phyloP scores from a whole-genome alignment of 2,113 vertebrate species.

The Plotosus lineatus region DNA sequence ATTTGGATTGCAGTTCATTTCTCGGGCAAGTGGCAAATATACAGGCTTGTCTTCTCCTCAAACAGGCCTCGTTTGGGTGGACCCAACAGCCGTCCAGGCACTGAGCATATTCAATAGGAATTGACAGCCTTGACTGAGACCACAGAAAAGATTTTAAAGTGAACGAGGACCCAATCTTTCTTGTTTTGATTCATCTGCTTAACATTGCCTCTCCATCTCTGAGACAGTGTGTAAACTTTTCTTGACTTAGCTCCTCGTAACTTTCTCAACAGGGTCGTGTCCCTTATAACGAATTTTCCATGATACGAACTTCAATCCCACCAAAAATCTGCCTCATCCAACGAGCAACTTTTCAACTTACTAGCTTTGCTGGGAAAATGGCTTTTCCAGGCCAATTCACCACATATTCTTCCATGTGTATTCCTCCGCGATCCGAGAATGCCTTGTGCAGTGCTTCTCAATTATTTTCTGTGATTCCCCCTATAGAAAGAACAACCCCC shows the following conservation, averaged over 20 bases:
- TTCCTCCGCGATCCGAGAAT: too few relatives aligned
- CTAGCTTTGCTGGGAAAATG: too few relatives aligned
- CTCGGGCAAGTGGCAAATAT: constrained; percentile 53
- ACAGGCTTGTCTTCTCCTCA: constrained; percentile 56
- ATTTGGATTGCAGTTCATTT: constrained; percentile 56
- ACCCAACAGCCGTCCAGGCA: constrained; percentile 16
- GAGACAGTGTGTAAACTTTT: constrained; percentile 3
- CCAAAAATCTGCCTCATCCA: too few relatives aligned
- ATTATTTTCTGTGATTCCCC: too few relatives aligned
- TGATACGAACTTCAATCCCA: too few relatives aligned
- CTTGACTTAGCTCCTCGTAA: background rate
- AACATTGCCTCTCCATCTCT: constrained; percentile 15
- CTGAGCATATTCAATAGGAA: constrained; percentile 49
- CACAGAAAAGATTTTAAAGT: constrained; percentile 40
- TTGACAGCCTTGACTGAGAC: constrained; percentile 47
- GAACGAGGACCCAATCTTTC: constrained; percentile 25
- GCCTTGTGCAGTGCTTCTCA: too few relatives aligned
- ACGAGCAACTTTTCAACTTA: too few relatives aligned
- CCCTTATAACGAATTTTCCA: too few relatives aligned
- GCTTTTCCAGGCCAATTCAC: too few relatives aligned
- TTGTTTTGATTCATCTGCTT: constrained; percentile 38
- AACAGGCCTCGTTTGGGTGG: constrained; percentile 50
- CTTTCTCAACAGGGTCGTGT: too few relatives aligned
- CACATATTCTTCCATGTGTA: too few relatives aligned
- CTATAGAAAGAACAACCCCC: too few relatives aligned